Evolutionary conservation across 2,113 vertebrate species (phyloP).

Genomic region (Entosphenus tridentatus): DNA sequence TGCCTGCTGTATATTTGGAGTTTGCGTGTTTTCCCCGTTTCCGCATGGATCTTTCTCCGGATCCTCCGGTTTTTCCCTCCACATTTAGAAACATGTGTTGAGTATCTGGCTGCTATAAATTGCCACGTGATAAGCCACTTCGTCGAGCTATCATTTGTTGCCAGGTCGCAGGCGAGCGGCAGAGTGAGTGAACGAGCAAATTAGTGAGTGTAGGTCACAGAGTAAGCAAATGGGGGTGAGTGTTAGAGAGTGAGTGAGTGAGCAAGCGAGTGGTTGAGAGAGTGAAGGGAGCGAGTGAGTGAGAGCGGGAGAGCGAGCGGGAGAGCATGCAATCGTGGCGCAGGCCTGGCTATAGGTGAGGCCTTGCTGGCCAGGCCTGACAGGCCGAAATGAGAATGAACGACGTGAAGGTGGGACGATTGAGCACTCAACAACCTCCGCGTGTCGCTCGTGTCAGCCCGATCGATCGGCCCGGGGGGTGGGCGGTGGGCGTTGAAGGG

Average conservation of each 20-base stretch:
- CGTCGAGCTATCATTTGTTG: too few relatives aligned
- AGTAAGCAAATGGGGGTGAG: background rate
- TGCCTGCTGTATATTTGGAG: too few relatives aligned
- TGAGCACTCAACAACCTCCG: constrained; percentile 5
- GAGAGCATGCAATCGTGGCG: background rate
- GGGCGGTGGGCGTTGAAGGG: background rate
- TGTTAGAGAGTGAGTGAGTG: background rate
- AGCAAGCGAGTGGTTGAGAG: background rate
- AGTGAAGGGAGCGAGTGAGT: background rate
- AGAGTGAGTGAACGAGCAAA: background rate
- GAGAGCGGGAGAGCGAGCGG: background rate
- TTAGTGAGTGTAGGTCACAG: too few relatives aligned
- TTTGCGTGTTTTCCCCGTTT: too few relatives aligned
- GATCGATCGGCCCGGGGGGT: background rate
- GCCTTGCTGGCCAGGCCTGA: too few relatives aligned
- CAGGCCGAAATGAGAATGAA: background rate
- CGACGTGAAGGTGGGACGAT: background rate
- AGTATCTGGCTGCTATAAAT: too few relatives aligned
- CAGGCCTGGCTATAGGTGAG: too few relatives aligned
- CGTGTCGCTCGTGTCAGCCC: background rate
- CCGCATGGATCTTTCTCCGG: too few relatives aligned
- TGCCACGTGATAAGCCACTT: too few relatives aligned
- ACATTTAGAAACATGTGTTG: too few relatives aligned
- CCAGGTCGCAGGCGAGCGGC: background rate
- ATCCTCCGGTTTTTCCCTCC: too few relatives aligned